These are phyloP conservation scores for Ptychobarbus kaznakovi DNA, from an alignment of 2,797 vertebrate species.

Conservation along the genomic window DNA sequence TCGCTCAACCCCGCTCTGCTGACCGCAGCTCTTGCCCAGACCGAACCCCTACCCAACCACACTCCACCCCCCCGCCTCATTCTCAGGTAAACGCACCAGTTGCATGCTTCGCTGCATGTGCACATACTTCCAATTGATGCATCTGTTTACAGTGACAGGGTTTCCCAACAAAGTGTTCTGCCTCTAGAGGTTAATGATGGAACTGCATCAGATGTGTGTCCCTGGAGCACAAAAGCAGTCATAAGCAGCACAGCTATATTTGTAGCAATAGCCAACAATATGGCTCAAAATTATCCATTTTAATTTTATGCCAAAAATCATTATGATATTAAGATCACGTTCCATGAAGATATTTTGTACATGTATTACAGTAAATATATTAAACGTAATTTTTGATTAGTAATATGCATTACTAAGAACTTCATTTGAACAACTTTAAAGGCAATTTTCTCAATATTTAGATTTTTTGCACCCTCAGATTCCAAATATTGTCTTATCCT, in stretches of 20 bases:
- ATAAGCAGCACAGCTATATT: background rate
- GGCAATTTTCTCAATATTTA: too few relatives aligned
- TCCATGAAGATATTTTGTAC: too few relatives aligned
- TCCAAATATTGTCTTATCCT: background rate
- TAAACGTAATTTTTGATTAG: too few relatives aligned
- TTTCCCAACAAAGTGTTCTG: background rate
- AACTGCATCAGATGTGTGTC: background rate
- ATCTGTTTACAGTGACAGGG: background rate
- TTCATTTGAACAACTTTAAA: too few relatives aligned
- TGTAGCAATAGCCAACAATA: too few relatives aligned
- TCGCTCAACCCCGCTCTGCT: slow-evolving; percentile 80
- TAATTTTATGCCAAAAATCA: too few relatives aligned
- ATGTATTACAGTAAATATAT: too few relatives aligned
- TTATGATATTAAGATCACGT: too few relatives aligned
- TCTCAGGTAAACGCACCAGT: slow-evolving; percentile 72
- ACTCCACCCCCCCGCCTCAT: slow-evolving; percentile 66
- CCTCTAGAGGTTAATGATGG: background rate
- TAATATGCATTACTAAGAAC: too few relatives aligned
- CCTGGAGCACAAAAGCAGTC: background rate
- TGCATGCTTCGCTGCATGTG: slow-evolving; percentile 7
- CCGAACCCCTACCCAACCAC: slow-evolving; percentile 68
- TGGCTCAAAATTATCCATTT: rapidly evolving
- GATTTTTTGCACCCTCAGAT: too few relatives aligned
- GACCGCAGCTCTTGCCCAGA: slow-evolving; percentile 77
- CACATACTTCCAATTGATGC: background rate